A percentile compares a stretch with the other conserved stretches of the same genome.
Conservation (phyloP, 2,797 vertebrate species). For the Gephyroberyx darwinii region DNA sequence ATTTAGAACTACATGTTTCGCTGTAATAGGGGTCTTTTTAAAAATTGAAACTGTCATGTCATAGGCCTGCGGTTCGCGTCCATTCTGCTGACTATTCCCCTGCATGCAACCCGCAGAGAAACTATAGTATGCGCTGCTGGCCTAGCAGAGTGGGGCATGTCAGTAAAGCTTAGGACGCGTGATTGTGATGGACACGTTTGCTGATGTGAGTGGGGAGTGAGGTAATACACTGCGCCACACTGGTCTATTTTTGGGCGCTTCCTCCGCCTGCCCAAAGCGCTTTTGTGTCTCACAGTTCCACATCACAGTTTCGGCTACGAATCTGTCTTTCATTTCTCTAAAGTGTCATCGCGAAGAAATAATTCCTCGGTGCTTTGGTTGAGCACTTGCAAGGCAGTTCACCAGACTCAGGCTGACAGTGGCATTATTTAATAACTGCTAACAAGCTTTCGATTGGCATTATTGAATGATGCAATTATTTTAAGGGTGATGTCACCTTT, state of each 20-base stretch:
- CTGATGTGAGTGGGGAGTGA: constrained; percentile 67
- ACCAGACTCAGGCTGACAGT: not conserved
- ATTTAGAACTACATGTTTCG: constrained; percentile 67
- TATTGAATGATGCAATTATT: constrained; percentile 15
- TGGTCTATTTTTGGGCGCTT: constrained; percentile 68
- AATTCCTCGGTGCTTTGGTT: constrained; percentile 21
- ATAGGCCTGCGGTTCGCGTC: constrained; percentile 44
- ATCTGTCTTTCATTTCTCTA: constrained; percentile 22
- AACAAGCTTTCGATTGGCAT: constrained; percentile 29
- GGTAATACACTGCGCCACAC: constrained; percentile 60
- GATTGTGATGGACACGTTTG: constrained; percentile 71
- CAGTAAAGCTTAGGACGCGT: constrained; percentile 65
- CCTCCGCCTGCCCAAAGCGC: constrained; percentile 51
- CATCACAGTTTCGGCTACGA: constrained; percentile 35
- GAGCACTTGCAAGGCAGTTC: constrained; percentile 6
- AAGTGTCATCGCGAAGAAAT: constrained; percentile 6
- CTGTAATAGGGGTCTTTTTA: constrained; percentile 58
- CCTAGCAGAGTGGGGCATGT: constrained; percentile 62
- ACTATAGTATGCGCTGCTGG: constrained; percentile 47
- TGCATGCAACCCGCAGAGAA: constrained; percentile 46
- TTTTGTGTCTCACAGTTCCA: constrained; percentile 48
- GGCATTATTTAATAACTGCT: constrained; percentile 23
- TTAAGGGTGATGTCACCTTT: constrained; percentile 18
- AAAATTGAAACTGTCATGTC: constrained; percentile 71
- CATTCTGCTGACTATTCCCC: constrained; percentile 47